These are phyloP conservation scores for Ptilorrhoa leucosticta DNA, from an alignment of 2,113 vertebrate species.

Conservation along the genomic window DNA sequence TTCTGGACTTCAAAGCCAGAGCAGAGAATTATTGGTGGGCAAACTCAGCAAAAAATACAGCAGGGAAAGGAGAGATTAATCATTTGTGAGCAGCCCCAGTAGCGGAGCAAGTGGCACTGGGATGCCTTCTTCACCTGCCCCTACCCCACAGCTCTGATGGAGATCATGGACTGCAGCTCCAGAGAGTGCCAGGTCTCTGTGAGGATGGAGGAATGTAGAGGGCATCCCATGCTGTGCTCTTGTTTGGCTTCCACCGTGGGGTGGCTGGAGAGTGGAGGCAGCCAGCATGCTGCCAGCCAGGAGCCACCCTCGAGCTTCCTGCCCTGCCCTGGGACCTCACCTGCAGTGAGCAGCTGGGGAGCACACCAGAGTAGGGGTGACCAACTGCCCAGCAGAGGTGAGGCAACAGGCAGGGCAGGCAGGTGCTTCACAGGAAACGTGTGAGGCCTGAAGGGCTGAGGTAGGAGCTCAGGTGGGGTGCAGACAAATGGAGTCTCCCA, in stretches of 20 bases:
- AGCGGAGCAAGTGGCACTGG: background rate
- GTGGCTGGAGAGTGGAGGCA: background rate
- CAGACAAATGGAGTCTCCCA: background rate
- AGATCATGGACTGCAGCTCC: background rate
- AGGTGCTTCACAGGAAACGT: background rate
- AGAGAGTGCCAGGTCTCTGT: background rate
- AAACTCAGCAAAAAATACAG: background rate
- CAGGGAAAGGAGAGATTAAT: background rate
- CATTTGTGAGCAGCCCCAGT: background rate
- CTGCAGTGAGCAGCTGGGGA: background rate
- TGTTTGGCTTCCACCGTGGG: background rate
- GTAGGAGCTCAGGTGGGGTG: background rate
- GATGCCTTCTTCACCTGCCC: background rate
- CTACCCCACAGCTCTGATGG: background rate
- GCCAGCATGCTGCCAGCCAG: background rate
- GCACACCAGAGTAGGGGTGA: background rate
- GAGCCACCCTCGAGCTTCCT: background rate
- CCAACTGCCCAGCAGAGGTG: background rate
- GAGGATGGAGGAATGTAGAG: background rate
- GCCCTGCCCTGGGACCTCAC: background rate
- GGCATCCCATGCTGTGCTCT: background rate
- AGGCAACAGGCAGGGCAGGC: background rate
- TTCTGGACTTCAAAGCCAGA: conserved; percentile 25
- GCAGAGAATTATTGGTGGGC: background rate
- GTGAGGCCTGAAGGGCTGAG: background rate